phyloP scores from a whole-genome alignment of 2,113 vertebrate species.

The Paramormyrops kingsleyae region DNA sequence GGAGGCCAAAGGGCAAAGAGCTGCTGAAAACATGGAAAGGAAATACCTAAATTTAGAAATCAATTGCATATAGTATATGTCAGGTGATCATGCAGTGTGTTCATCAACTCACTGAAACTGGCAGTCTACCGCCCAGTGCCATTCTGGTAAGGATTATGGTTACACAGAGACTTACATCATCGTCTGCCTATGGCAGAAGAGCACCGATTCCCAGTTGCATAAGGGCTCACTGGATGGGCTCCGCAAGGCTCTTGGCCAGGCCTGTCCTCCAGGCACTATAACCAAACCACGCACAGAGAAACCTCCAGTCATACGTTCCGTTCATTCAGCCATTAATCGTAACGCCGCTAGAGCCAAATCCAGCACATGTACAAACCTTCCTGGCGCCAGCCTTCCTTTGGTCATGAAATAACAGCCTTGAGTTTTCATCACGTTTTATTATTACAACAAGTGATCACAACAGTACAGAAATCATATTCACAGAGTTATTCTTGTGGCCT shows the following conservation, averaged over 20 bases:
- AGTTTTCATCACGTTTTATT: constrained; percentile 76
- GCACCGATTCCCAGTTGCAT: neutral
- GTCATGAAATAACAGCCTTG: constrained; percentile 79
- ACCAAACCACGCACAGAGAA: constrained; percentile 1
- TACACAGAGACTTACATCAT: neutral
- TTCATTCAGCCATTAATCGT: neutral
- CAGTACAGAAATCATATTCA: constrained; percentile 79
- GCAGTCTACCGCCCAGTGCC: neutral
- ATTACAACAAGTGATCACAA: constrained; percentile 77
- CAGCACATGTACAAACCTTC: constrained; percentile 81
- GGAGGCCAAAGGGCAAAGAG: constrained; percentile 2
- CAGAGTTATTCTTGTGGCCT: constrained; percentile 52
- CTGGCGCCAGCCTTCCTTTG: constrained; percentile 58
- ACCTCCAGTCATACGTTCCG: constrained; percentile 26
- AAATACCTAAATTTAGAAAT: neutral
- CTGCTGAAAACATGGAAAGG: neutral
- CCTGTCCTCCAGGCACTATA: neutral
- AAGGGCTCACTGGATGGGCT: neutral
- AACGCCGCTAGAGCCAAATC: neutral
- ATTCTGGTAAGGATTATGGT: neutral
- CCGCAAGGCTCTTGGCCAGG: neutral
- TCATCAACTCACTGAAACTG: neutral
- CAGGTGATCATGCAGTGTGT: neutral
- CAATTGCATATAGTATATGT: neutral
- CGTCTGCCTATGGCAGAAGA: neutral